These are phyloP conservation scores for Thelaira solivaga DNA, from an alignment of 2,888 invertebrate species.

Conservation along the genomic window DNA sequence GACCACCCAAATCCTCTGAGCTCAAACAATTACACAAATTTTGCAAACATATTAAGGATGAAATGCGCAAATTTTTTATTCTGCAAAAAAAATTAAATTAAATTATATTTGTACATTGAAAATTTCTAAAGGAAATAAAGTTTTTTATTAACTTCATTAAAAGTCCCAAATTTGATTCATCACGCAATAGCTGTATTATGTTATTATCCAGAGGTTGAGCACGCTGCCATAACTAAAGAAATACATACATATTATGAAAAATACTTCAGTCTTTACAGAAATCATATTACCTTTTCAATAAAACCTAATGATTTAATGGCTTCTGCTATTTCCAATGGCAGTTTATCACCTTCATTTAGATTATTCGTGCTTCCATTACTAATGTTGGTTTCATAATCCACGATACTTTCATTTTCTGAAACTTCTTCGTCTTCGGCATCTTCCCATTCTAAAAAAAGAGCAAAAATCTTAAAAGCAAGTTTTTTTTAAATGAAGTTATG, in stretches of 20 bases:
- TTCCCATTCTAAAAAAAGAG: conserved; percentile 54
- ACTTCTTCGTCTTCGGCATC: conserved; percentile 77
- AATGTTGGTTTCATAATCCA: conserved; percentile 73
- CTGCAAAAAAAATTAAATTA: conserved; percentile 68
- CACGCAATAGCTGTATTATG: conserved; percentile 79
- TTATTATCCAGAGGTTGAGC: conserved; percentile 78
- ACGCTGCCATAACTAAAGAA: conserved; percentile 68
- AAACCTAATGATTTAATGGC: conserved; percentile 80
- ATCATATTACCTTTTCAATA: conserved; percentile 79
- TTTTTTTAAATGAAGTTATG: background rate
- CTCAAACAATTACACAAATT: conserved; percentile 83
- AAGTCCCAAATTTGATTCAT: conserved; percentile 78
- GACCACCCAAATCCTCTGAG: conserved; percentile 82
- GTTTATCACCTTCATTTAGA: conserved; percentile 77
- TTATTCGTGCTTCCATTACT: conserved; percentile 62
- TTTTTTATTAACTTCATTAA: conserved; percentile 77
- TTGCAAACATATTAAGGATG: conserved; percentile 83
- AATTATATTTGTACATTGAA: background rate
- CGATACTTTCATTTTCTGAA: conserved; percentile 77
- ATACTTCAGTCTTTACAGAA: background rate
- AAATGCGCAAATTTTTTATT: conserved; percentile 80
- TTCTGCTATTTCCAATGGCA: conserved; percentile 81
- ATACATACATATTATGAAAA: background rate
- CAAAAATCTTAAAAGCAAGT: background rate
- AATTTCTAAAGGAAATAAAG: background rate